Evolutionary conservation across 2,113 vertebrate genomes (phyloP), one percentile per base, ranked within the genome.

Genomic region (Emydura subglobosa): DNA sequence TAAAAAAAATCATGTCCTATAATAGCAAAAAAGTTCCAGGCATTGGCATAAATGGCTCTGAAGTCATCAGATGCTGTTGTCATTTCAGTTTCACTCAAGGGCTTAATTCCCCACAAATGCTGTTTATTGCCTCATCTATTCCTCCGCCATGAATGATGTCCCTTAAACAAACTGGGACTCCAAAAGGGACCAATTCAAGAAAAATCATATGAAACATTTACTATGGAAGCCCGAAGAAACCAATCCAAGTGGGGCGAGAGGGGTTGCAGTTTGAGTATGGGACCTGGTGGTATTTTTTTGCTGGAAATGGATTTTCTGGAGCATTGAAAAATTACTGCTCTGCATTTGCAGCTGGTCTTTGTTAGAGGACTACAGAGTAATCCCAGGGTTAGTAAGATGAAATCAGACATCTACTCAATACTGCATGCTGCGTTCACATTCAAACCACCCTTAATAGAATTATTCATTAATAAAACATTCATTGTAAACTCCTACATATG

Each of bases 381-480:
- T 93, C 65, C 68, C 9, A 0, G 82, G 80, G 88, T 85, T 96
- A 91, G 94, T 87, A 87, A 95, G 95, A 97, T 80, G 49, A 89
- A 93, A 95, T 95, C 94, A 93, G 97, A 95, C 96, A 95, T 88
- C 96, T 97, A 95, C 95, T 97, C 82, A 96, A 96, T 97, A 91
- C 96, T 95, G 96, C 96, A 97, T 96, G 96, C 90, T n/a, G 90
- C 78, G 93, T 94, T 95, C 94, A 10, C 95, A 25, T 42, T 24
- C 93, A 83, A 96, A 96, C 95, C 95, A 90, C 76, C 95, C 96
- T 95, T 92, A 91, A 95, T 84, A 93, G 93, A 95, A 74, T 97
- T 95, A 95, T 83, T 95, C 94, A 94, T 95, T 93, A 95, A 96
- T 97, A 97, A 97, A 97, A 97, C 94, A 96, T 96, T 96, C 95